Base-by-base conservation (phyloP, 1,140 invertebrate species). In the Pinna nobilis region DNA sequence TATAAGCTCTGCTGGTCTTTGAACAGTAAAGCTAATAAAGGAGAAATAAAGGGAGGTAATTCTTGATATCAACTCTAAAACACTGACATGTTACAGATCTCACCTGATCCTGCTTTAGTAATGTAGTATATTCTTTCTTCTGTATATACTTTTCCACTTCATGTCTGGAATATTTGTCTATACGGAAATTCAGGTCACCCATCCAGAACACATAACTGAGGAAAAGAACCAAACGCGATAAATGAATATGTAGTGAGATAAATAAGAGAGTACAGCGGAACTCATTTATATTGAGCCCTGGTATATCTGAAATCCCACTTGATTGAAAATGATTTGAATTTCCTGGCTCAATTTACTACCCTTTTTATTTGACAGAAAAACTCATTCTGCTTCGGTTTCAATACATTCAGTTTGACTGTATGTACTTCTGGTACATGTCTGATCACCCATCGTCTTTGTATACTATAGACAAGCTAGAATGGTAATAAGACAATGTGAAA, bases 161-260 rank as follows among this genome's bases (percentile, higher is more conserved):
- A 67, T 91, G 89, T 0, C 93, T 90, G 0, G 91, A 91, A 69
- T 92, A 90, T 15, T 90, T 88, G 25, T 93, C 86, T 9, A 98
- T 90, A 1, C 97, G 93, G 87, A 98, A 98, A 87, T 98, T 98
- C 47, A 98, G 89, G 84, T 98, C 97, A 2, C 97, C 97, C 78
- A 98, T 92, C 96, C 96, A 98, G 87, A 98, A 97, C 9, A 59
- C 30, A 33, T 33, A 59, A 33, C 55, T 59, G 30, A 6, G 33
- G 5, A 53, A 53, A 53, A 30, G n/a, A 44, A 44, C 11, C 41
- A 44, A 44, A n/a, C 11, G 41, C 11, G 41, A 44, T 11, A 44
- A n/a, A 44, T 15, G 20, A 20, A 47, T 15, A 47, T 15, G 20
- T 15, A 47, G 44, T 18, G 44, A 47, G 5, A 47, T 3, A 6